Evolutionary conservation across 2,888 invertebrate genomes (phyloP), one percentile per base, ranked within the genome.

Genomic region (Spodoptera exigua): DNA sequence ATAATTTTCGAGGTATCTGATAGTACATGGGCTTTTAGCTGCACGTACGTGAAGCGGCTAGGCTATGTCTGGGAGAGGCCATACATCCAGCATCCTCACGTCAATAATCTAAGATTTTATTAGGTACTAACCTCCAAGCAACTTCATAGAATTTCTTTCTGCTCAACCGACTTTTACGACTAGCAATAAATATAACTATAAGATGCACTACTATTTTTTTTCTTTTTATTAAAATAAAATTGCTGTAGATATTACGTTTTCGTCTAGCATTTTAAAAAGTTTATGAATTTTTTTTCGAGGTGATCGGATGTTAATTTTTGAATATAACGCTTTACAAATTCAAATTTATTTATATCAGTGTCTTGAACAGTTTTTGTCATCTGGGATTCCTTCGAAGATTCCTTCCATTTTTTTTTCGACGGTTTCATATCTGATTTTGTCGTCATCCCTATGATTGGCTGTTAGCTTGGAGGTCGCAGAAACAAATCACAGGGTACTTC

Each of bases 131-230:
- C 57, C 18, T 62, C 27, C 40, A 13, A 21, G 13, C 37, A 36
- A 52, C 36, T 46, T 54, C 47, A 43, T 54, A 58, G 54, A 58
- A 61, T 45, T 61, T 64, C 46, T 60, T 68, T 54, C 72, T 53
- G 45, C 48, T 45, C 39, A 13, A 46, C 37, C 21, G 27, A 13
- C 40, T 66, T 64, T 54, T 54, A 65, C 34, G 66, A 54, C 37
- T 18, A 7, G 48, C 34, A 46, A 55, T 60, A 54, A 60, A 53
- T 49, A 65, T 59, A 45, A 48, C 52, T 45, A 53, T 40, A 48
- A 21, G 32, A 36, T 52, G 60, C 37, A 37, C 14, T 27, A 37
- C 39, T n/a, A n/a, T n/a, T 32, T 35, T 48, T 48, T 27, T 48
- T 16, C 13, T 7, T 32, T 40, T 46, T 32, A 40, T 40, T n/a